Evolutionary conservation across 1,140 invertebrate genomes (phyloP).

Genomic region (Aphaenogaster ashmeadi): DNA sequence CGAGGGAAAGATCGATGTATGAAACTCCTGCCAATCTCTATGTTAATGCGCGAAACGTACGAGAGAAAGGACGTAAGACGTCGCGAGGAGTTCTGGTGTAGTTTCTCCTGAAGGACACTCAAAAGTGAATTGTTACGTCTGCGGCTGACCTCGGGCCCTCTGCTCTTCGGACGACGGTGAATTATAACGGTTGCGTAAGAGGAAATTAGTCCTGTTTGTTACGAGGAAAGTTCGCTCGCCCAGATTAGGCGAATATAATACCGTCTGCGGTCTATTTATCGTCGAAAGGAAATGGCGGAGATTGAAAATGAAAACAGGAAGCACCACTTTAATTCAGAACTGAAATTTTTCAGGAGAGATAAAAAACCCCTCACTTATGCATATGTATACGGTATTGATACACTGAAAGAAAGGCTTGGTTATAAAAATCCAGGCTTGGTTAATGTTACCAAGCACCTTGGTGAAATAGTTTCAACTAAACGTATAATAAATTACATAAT

Average conservation of each 20-base stretch:
- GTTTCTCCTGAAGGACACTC: constrained; percentile 84
- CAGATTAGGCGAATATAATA: constrained; percentile 53
- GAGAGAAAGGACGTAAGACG: constrained; percentile 44
- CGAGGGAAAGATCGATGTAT: constrained; percentile 85
- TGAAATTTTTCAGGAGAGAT: neutral
- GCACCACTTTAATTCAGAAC: neutral
- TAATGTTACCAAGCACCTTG: no score
- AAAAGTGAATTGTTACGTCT: constrained; percentile 88
- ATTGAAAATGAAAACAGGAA: constrained; percentile 1
- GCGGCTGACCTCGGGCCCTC: constrained; percentile 86
- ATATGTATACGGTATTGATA: neutral
- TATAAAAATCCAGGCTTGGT: no score
- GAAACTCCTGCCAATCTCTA: constrained; percentile 87
- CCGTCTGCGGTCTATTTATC: constrained; percentile 7
- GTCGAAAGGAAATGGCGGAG: neutral
- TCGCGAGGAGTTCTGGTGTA: constrained; percentile 74
- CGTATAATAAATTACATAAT: no score
- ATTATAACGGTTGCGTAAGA: constrained; percentile 80
- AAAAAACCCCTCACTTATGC: neutral
- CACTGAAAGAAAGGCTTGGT: no score
- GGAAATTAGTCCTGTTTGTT: constrained; percentile 77
- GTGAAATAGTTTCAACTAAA: no score
- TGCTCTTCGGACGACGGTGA: constrained; percentile 79
- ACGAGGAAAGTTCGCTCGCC: constrained; percentile 61
- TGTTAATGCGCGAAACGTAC: constrained; percentile 82